Conservation (phyloP, 1,140 invertebrate species). For the Euborellia annulipes region DNA sequence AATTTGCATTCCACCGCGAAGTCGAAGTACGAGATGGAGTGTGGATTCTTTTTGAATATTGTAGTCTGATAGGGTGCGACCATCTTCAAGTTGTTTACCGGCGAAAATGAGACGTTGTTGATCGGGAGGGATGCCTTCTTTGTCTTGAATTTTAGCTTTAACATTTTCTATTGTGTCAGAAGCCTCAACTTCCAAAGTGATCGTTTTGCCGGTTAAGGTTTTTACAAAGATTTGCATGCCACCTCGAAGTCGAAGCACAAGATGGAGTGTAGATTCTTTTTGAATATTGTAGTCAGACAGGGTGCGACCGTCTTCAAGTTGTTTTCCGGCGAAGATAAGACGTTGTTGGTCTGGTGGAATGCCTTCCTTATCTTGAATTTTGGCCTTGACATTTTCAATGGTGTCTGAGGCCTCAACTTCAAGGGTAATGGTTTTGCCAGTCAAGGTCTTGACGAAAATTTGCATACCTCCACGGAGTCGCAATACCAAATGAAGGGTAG, state of each 20-base stretch:
- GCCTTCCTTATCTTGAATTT: conserved; percentile 53
- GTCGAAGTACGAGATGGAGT: conserved; percentile 52
- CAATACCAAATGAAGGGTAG: conserved; percentile 54
- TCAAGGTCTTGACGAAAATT: conserved; percentile 53
- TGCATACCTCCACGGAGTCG: conserved; percentile 65
- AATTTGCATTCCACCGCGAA: conserved; percentile 57
- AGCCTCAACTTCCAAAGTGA: conserved; percentile 57
- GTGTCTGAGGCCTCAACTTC: conserved; percentile 55
- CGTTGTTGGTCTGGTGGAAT: conserved; percentile 45
- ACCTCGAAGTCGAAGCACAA: conserved; percentile 50
- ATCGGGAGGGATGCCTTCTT: conserved; percentile 48
- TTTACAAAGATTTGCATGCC: conserved; percentile 62
- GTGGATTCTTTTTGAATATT: conserved; percentile 72
- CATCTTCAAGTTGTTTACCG: conserved; percentile 46
- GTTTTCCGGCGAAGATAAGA: conserved; percentile 45
- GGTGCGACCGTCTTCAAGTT: conserved; percentile 44
- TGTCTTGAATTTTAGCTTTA: conserved; percentile 57
- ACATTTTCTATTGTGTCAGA: conserved; percentile 63
- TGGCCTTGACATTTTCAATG: conserved; percentile 53
- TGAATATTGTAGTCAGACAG: conserved; percentile 67
- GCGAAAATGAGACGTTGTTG: conserved; percentile 45
- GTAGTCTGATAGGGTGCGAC: conserved; percentile 52
- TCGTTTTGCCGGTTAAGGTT: conserved; percentile 50
- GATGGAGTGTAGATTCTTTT: conserved; percentile 62
- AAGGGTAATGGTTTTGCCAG: conserved; percentile 52